A percentile compares a stretch with the other conserved stretches of the same genome.
phyloP scores from a whole-genome alignment of 2,113 vertebrate genomes.

The Pantherophis guttatus region DNA sequence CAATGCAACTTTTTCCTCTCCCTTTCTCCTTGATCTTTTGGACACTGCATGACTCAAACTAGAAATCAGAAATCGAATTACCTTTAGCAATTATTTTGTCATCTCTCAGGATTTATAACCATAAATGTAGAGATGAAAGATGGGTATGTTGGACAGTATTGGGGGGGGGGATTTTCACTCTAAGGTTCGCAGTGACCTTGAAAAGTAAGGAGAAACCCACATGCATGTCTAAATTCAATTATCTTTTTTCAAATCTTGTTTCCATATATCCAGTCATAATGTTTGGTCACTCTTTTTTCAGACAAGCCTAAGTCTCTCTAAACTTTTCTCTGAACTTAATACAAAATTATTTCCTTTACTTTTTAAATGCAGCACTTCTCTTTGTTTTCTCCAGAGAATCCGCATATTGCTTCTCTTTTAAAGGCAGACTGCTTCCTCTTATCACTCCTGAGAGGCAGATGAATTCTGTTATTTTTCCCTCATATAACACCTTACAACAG shows the following conservation, averaged over 20 bases:
- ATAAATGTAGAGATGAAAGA: neutral
- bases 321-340: constrained; percentile 26
- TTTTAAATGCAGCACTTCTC: constrained; percentile 43
- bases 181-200: neutral
- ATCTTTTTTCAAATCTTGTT: neutral
- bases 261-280: constrained; percentile 6
- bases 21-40: neutral
- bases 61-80: neutral
- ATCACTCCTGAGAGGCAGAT: constrained; percentile 30
- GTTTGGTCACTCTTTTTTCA: constrained; percentile 12
- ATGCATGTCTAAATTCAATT: neutral
- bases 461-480: constrained; percentile 24
- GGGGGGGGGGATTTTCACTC: neutral
- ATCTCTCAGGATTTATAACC: neutral
- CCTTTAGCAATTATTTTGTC: neutral
- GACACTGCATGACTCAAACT: neutral
- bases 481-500: neutral
- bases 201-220: neutral
- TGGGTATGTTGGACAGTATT: neutral
- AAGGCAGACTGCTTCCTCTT: constrained; percentile 40
- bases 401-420: constrained; percentile 62
- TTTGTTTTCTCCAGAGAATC: constrained; percentile 39
- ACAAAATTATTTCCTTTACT: neutral
- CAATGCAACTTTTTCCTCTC: neutral
- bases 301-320: neutral